phyloP scores from a whole-genome alignment of 1,140 invertebrate species.

The Ceratina calcarata region DNA sequence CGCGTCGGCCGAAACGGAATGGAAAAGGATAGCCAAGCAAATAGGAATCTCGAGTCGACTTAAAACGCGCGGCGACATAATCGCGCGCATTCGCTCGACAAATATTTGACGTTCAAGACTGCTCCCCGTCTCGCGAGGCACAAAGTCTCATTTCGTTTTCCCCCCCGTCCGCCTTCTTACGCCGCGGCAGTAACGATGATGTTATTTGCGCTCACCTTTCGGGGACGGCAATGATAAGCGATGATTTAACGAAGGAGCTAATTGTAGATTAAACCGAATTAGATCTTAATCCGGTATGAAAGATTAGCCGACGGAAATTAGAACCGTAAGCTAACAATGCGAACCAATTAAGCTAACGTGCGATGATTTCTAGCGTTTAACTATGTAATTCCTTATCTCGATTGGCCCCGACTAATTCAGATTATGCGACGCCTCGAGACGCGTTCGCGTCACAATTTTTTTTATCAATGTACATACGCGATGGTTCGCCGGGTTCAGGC shows the following conservation, averaged over 20 bases:
- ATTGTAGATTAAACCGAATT: not conserved
- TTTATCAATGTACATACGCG: too few species aligned
- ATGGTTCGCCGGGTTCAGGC: not conserved
- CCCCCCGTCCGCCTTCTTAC: not conserved
- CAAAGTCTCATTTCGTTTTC: constrained; percentile 5
- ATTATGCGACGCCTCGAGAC: not conserved
- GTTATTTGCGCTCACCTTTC: not conserved
- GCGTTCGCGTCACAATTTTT: too few species aligned
- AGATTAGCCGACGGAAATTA: too few species aligned
- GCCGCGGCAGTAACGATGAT: not conserved
- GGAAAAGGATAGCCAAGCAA: constrained; percentile 45
- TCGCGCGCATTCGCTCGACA: constrained; percentile 52
- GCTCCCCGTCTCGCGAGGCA: not conserved
- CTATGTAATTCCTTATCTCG: too few species aligned
- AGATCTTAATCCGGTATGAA: not conserved
- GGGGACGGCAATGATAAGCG: not conserved
- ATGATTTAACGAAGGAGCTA: not conserved
- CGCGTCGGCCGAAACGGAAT: constrained; percentile 9
- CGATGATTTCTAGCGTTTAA: too few species aligned
- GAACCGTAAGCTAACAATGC: too few species aligned
- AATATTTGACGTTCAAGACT: constrained; percentile 51
- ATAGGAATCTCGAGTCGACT: constrained; percentile 37
- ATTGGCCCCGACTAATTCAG: too few species aligned
- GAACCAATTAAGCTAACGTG: too few species aligned
- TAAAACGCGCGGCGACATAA: constrained; percentile 49